phyloP scores from a whole-genome alignment of 2,113 vertebrate species.

The Vimba vimba region DNA sequence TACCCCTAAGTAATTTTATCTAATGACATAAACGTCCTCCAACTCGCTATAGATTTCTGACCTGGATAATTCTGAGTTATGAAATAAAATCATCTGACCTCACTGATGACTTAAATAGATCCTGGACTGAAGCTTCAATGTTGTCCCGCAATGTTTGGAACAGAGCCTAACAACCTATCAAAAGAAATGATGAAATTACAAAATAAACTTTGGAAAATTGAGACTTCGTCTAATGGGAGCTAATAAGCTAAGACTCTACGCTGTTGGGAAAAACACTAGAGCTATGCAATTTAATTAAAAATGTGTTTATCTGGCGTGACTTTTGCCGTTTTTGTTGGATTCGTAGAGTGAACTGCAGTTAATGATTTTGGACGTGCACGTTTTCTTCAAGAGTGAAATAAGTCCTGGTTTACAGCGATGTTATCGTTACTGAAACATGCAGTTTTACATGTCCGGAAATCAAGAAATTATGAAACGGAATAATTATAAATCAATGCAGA shows the following conservation, averaged over 20 bases:
- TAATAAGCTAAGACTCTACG: slow-evolving; percentile 37
- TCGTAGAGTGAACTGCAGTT: background rate
- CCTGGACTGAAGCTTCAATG: background rate
- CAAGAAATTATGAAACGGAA: background rate
- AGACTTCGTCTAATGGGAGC: slow-evolving; percentile 46
- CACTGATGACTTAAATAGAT: slow-evolving; percentile 19
- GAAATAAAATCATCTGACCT: background rate
- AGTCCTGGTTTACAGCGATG: background rate
- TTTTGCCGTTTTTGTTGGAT: slow-evolving; percentile 40
- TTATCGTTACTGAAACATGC: slow-evolving; percentile 17
- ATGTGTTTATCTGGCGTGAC: slow-evolving; percentile 44
- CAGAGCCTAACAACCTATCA: slow-evolving; percentile 38
- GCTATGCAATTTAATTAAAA: slow-evolving; percentile 52
- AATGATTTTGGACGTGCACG: slow-evolving; percentile 1
- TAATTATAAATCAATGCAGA: background rate
- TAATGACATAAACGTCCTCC: background rate
- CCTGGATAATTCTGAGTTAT: background rate
- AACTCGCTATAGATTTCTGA: slow-evolving; percentile 4
- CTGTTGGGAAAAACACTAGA: slow-evolving; percentile 35
- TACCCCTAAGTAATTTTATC: background rate
- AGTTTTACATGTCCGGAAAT: background rate
- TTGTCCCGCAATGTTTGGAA: slow-evolving; percentile 40
- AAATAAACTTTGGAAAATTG: slow-evolving; percentile 57
- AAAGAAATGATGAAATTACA: slow-evolving; percentile 45
- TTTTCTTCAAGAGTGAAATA: background rate